phyloP scores from a whole-genome alignment of 2,797 vertebrate genomes.

The Mormyrops attenuatus region DNA sequence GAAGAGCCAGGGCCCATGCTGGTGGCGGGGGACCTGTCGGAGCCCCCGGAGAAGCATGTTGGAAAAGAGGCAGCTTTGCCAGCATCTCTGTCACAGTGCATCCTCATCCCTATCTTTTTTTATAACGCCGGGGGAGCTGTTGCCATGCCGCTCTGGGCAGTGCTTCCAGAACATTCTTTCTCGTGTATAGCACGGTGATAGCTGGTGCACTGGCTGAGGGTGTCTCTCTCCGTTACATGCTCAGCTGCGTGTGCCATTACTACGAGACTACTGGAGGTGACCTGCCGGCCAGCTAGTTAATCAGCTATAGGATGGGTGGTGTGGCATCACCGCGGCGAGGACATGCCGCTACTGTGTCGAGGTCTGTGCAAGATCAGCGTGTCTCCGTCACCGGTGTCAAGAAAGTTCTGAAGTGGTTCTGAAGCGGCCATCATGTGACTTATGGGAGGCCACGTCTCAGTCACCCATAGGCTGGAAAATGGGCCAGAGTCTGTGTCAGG shows the following conservation, averaged over 20 bases:
- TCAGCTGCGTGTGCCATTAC: neutral
- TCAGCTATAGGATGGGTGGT: neutral
- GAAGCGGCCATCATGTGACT: neutral
- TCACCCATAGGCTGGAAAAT: neutral
- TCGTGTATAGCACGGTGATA: neutral
- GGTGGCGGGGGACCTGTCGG: neutral
- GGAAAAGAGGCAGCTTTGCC: neutral
- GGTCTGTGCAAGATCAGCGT: neutral
- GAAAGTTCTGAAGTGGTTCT: neutral
- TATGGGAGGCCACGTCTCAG: neutral
- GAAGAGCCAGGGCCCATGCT: neutral
- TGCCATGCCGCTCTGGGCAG: neutral
- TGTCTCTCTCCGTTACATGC: neutral
- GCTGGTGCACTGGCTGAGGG: neutral
- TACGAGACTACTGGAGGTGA: neutral
- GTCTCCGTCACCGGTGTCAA: neutral
- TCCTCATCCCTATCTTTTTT: neutral
- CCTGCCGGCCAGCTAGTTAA: neutral
- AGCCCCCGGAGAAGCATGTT: neutral
- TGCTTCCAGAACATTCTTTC: neutral
- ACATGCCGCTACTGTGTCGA: neutral
- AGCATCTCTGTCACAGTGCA: neutral
- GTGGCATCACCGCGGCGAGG: neutral
- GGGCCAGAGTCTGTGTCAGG: neutral
- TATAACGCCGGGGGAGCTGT: neutral